A percentile compares a stretch with the other conserved stretches of the same genome.
Evolutionary conservation across 2,888 invertebrate genomes (phyloP).

Genomic region (Diarsia mendica): DNA sequence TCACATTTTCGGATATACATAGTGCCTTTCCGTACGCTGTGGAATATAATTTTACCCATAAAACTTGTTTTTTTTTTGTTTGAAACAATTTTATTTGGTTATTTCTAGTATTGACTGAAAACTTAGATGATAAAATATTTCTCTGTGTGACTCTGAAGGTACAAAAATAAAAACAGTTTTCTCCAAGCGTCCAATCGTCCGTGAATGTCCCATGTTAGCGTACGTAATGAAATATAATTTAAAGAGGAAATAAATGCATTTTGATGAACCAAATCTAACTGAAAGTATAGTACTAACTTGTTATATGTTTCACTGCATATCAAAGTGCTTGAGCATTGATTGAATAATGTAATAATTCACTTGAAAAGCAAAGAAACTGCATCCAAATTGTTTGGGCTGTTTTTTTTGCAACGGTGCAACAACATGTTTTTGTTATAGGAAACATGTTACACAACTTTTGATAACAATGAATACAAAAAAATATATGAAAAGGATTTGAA

Average conservation of each 20-base stretch:
- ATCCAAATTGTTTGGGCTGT: constrained; percentile 38
- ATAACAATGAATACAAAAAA: not conserved
- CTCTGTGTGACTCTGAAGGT: constrained; percentile 15
- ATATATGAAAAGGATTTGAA: constrained; percentile 24
- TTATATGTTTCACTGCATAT: constrained; percentile 56
- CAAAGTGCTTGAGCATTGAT: constrained; percentile 55
- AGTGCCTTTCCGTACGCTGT: not conserved
- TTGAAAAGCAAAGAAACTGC: constrained; percentile 55
- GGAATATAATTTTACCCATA: not conserved
- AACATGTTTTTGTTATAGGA: not conserved
- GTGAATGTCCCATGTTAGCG: constrained; percentile 45
- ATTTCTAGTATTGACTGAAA: not conserved
- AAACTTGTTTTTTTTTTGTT: not conserved
- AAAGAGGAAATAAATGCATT: constrained; percentile 74
- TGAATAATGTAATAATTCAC: constrained; percentile 42
- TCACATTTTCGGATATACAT: not conserved
- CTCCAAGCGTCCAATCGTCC: constrained; percentile 43
- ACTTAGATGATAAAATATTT: not conserved
- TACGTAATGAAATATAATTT: constrained; percentile 67
- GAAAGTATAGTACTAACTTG: constrained; percentile 63
- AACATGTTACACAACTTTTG: constrained; percentile 4
- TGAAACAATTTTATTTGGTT: not conserved
- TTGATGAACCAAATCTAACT: constrained; percentile 75
- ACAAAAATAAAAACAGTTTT: constrained; percentile 19
- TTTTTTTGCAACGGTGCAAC: constrained; percentile 16